Conservation (phyloP, 2,888 invertebrate species). For the Dryococelus australis region DNA sequence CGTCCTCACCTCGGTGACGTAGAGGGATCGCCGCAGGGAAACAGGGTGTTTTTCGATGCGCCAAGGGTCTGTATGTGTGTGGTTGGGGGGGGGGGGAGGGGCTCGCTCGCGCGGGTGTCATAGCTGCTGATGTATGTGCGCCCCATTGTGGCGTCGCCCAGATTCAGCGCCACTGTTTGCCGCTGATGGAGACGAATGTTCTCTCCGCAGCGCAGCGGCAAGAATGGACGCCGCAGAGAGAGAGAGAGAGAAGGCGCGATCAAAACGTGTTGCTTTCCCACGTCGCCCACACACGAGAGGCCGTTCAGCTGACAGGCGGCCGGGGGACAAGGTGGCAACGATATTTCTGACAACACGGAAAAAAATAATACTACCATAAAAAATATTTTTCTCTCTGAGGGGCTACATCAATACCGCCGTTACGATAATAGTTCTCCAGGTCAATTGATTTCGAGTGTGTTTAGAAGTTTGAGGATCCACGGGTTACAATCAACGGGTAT, state of each 20-base stretch:
- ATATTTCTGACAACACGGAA: too few species aligned
- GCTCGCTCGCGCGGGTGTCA: neutral
- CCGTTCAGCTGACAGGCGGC: too few species aligned
- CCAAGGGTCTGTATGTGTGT: too few species aligned
- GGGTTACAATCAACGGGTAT: too few species aligned
- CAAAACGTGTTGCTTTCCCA: neutral
- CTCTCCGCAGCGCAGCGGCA: neutral
- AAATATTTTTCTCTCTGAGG: too few species aligned
- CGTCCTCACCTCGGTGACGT: neutral
- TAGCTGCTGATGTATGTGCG: neutral
- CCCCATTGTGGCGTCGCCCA: neutral
- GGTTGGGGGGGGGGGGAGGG: too few species aligned
- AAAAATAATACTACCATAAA: too few species aligned
- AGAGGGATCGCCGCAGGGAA: neutral
- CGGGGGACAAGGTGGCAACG: too few species aligned
- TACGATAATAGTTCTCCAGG: too few species aligned
- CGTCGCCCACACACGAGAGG: neutral
- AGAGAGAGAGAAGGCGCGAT: neutral
- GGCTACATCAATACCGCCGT: too few species aligned
- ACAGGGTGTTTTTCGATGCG: neutral
- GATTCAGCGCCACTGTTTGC: neutral
- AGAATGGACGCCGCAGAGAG: neutral
- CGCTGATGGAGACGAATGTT: slow-evolving; percentile 9
- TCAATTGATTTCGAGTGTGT: too few species aligned
- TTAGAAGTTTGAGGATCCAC: too few species aligned